Conservation (phyloP, 2,113 vertebrate species). For the Bos indicus region DNA sequence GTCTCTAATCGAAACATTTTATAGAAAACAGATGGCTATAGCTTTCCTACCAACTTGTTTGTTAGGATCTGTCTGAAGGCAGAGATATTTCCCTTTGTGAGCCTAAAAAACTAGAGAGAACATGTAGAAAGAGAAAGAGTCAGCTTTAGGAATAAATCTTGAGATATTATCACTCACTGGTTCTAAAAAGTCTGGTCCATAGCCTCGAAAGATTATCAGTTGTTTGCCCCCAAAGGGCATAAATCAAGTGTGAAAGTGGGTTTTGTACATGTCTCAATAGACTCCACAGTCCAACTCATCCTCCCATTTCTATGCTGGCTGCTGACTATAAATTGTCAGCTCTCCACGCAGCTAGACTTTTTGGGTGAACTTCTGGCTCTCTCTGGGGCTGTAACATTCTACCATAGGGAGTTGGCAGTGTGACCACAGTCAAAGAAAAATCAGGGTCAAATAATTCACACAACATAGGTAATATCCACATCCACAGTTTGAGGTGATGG, state of each 20-base stretch:
- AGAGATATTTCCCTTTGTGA: constrained; percentile 7
- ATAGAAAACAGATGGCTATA: constrained; percentile 24
- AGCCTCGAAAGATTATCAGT: constrained; percentile 57
- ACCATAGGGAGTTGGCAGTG: neutral
- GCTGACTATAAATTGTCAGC: constrained; percentile 53
- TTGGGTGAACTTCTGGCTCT: constrained; percentile 22
- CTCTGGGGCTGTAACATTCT: constrained; percentile 45
- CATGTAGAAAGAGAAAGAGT: constrained; percentile 17
- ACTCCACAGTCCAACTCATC: neutral
- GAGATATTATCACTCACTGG: constrained; percentile 8
- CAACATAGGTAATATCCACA: neutral
- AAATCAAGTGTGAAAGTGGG: constrained; percentile 57
- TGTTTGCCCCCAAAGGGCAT: constrained; percentile 60
- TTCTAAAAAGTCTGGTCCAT: constrained; percentile 37
- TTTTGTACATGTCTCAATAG: constrained; percentile 57
- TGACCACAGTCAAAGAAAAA: neutral
- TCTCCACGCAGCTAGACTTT: constrained; percentile 36
- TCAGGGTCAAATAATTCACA: neutral
- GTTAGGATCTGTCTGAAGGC: constrained; percentile 28
- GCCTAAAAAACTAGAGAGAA: constrained; percentile 40
- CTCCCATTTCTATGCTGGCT: neutral
- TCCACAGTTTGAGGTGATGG: neutral
- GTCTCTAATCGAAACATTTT: constrained; percentile 50
- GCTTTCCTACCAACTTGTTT: constrained; percentile 49
- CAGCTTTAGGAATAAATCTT: constrained; percentile 29